Base-by-base conservation (phyloP, 1,140 invertebrate genomes). In the Hesperophylax magnus region DNA sequence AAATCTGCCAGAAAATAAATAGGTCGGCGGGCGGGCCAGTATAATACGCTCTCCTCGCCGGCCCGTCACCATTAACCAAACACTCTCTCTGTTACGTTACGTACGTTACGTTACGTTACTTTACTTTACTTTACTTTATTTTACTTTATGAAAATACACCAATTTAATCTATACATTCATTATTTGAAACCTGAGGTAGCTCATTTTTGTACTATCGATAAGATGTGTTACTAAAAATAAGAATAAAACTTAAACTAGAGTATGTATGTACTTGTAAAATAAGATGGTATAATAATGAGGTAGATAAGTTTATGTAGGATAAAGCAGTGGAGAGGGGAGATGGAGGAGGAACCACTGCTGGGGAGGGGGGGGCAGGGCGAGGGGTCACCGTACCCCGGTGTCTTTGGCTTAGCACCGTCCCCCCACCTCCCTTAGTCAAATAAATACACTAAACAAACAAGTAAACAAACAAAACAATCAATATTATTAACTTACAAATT, bases 321-420 rank as follows among this genome's bases (percentile, higher is more conserved):
- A 81, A 85, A 79, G 88, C 75, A 81, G 79, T 85, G 86, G 86
- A 86, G 85, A 85, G 82, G 85, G 86, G 85, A 86, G 85, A 85
- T 80, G 84, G 81, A 81, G 78, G 39, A 47, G 39, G 39, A 47
- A 24, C 52, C 53, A 80, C 85, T 81, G 84, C 86, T 83, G 77
- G 85, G 85, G 85, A 78, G 85, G 85, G 84, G 84, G 88, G 88
- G 89, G 87, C 89, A 88, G 88, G 88, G 87, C 88, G 88, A 89
- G 76, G 89, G 89, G 89, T 89, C 89, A 88, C 89, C 88, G 86
- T 89, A 89, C 89, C 89, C 89, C 86, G 88, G 85, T 89, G 90
- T 90, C 89, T 90, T 90, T 90, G 89, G 89, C 88, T 90, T 90
- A 88, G 89, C 88, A 88, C 89, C 89, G 88, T n/a, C 88, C 88